These are phyloP conservation scores for Ochlodes sylvanus DNA, from an alignment of 2,888 invertebrate species.

Conservation along the genomic window DNA sequence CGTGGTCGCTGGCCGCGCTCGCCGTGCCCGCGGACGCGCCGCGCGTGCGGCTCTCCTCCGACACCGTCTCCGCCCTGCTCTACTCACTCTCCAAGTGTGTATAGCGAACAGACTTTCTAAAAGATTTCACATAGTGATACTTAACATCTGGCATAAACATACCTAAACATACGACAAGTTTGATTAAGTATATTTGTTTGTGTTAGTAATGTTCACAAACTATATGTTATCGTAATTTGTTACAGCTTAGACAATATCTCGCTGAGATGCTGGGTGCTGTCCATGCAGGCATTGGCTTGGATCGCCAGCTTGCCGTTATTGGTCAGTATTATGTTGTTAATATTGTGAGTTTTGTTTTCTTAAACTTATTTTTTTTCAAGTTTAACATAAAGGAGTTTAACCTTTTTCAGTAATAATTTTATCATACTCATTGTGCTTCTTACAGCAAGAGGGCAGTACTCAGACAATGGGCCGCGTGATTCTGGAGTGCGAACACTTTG, in stretches of 20 bases:
- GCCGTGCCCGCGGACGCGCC: slow-evolving; percentile 75
- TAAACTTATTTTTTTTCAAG: too few relatives aligned
- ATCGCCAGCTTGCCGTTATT: slow-evolving; percentile 86
- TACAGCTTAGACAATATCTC: slow-evolving; percentile 74
- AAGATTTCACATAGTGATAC: too few relatives aligned
- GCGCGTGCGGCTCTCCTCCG: slow-evolving; percentile 75
- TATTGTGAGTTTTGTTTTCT: too few relatives aligned
- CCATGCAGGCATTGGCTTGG: slow-evolving; percentile 90
- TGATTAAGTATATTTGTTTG: too few relatives aligned
- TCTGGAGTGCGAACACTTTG: slow-evolving; percentile 87
- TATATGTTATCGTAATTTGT: slow-evolving; percentile 27
- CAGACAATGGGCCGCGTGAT: slow-evolving; percentile 87
- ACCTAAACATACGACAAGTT: background rate
- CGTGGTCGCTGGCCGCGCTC: slow-evolving; percentile 68
- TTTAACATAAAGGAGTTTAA: too few relatives aligned
- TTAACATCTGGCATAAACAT: too few relatives aligned
- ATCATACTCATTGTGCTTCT: background rate
- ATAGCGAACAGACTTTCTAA: background rate
- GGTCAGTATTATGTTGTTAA: slow-evolving; percentile 49
- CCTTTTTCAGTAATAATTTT: too few relatives aligned
- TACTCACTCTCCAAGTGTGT: slow-evolving; percentile 64
- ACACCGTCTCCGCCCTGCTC: slow-evolving; percentile 72
- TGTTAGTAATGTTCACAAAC: too few relatives aligned
- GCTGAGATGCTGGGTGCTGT: slow-evolving; percentile 91
- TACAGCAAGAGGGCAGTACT: slow-evolving; percentile 71